These are phyloP conservation scores for Diadegma fenestrale DNA, from an alignment of 2,888 invertebrate species.

Conservation along the genomic window DNA sequence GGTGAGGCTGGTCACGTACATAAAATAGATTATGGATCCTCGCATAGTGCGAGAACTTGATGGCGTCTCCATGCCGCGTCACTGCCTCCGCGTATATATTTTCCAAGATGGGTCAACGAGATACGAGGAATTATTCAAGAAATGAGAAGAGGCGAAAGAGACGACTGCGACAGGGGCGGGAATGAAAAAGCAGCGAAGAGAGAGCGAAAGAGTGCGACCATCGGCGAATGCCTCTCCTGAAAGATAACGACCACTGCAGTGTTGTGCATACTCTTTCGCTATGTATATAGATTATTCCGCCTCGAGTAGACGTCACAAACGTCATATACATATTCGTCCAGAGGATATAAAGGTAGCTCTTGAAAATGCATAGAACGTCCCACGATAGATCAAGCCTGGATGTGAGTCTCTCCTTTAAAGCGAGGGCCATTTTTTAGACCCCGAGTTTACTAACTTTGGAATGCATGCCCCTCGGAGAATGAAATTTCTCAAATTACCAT, in stretches of 20 bases:
- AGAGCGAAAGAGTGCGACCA: conserved; percentile 54
- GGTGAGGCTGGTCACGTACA: background rate
- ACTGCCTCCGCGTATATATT: conserved; percentile 71
- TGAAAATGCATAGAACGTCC: conserved; percentile 5
- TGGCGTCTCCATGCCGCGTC: conserved; percentile 49
- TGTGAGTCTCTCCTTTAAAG: background rate
- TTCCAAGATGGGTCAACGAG: conserved; percentile 77
- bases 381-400: conserved; percentile 6
- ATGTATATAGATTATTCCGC: conserved; percentile 33
- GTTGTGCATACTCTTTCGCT: conserved; percentile 29
- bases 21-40: conserved; percentile 16
- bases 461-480: background rate
- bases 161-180: conserved; percentile 39
- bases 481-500: conserved; percentile 4
- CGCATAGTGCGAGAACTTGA: background rate
- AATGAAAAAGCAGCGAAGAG: conserved; percentile 13
- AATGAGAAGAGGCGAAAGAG: conserved; percentile 61
- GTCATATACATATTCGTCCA: conserved; percentile 21
- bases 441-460: conserved; percentile 8
- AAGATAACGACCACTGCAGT: conserved; percentile 70
- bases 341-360: background rate
- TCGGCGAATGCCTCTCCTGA: conserved; percentile 56
- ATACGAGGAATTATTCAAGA: conserved; percentile 78
- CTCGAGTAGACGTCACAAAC: conserved; percentile 39
- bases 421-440: conserved; percentile 7